Conservation (phyloP, 2,797 vertebrate species). For the Adrianichthys oophorus region DNA sequence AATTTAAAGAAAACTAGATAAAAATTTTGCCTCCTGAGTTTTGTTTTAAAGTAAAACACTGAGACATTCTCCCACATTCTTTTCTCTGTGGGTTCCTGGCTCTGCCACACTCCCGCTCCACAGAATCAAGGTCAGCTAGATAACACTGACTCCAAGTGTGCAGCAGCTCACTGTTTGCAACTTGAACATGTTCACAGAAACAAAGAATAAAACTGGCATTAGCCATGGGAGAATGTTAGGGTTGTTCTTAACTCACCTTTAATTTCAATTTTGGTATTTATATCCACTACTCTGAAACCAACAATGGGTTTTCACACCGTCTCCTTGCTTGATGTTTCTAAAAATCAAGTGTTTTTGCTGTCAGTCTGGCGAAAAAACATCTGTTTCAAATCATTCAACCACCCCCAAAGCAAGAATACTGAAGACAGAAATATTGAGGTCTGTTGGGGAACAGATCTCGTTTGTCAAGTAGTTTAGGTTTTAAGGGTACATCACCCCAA, state of each 20-base stretch:
- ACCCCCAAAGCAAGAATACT: slow-evolving; percentile 35
- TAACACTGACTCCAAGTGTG: slow-evolving; percentile 33
- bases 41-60: slow-evolving; percentile 37
- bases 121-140: slow-evolving; percentile 60
- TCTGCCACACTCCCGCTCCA: slow-evolving; percentile 35
- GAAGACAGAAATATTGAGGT: slow-evolving; percentile 44
- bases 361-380: slow-evolving; percentile 44
- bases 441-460: slow-evolving; percentile 18
- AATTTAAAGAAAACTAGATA: neutral
- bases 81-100: slow-evolving; percentile 50
- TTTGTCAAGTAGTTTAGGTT: slow-evolving; percentile 6
- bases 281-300: slow-evolving; percentile 2
- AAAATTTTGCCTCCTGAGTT: neutral
- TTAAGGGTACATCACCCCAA: slow-evolving; percentile 42
- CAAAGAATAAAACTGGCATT: slow-evolving; percentile 13
- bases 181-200: slow-evolving; percentile 37
- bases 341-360: slow-evolving; percentile 37
- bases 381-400: slow-evolving; percentile 49
- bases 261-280: slow-evolving; percentile 11
- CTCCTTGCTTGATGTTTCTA: slow-evolving; percentile 16
- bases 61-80: slow-evolving; percentile 36
- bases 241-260: slow-evolving; percentile 22
- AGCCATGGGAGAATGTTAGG: slow-evolving; percentile 8
- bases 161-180: slow-evolving; percentile 39
- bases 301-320: slow-evolving; percentile 21